A percentile compares a stretch with the other conserved stretches of the same genome.
Conservation (phyloP, 2,113 vertebrate genomes). For the Passer montanus region DNA sequence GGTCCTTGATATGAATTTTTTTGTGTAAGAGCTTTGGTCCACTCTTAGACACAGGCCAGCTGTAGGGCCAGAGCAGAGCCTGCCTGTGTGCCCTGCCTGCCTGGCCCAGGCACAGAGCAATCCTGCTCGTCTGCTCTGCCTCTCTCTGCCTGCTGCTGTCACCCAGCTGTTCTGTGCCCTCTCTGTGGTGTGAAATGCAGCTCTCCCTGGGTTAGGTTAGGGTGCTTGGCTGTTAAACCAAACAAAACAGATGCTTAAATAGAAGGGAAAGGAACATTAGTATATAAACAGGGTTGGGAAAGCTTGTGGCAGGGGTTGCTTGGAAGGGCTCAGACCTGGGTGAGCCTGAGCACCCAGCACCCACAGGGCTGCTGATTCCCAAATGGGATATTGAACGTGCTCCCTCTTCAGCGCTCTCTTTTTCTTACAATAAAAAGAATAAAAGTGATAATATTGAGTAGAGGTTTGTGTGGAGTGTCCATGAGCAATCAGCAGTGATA, state of each 20-base stretch:
- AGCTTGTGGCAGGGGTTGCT: neutral
- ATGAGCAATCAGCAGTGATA: neutral
- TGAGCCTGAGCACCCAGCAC: neutral
- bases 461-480: neutral
- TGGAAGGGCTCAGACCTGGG: neutral
- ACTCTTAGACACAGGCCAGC: neutral
- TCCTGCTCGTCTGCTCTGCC: neutral
- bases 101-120: neutral
- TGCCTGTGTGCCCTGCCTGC: neutral
- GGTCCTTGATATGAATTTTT: neutral
- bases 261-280: neutral
- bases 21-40: neutral
- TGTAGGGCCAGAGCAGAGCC: neutral
- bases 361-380: accelerated
- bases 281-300: neutral
- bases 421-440: neutral
- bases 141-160: neutral
- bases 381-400: neutral
- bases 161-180: neutral
- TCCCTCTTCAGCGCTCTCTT: neutral
- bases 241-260: neutral
- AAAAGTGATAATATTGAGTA: neutral
- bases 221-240: neutral
- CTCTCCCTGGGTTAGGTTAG: too few species aligned
- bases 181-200: accelerated